A percentile compares a stretch with the other conserved stretches of the same genome.
These are phyloP conservation scores for Bellardia bayeri DNA, from an alignment of 2,888 invertebrate species.

Conservation along the genomic window DNA sequence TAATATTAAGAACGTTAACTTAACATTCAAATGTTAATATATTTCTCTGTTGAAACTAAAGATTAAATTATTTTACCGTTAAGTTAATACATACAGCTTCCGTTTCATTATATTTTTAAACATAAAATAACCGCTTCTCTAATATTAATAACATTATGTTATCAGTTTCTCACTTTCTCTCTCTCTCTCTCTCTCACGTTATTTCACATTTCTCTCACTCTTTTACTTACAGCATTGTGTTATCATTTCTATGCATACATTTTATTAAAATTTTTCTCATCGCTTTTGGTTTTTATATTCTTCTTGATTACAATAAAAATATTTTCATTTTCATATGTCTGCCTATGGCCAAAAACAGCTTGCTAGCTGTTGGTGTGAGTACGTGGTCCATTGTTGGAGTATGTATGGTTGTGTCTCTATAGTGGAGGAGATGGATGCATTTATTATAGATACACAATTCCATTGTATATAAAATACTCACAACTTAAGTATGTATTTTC, in stretches of 20 bases:
- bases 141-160: not conserved
- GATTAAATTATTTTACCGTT: conserved; percentile 27
- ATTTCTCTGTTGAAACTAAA: not conserved
- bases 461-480: conserved; percentile 11
- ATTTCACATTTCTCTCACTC: not conserved
- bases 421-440: conserved; percentile 13
- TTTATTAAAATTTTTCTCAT: conserved; percentile 2
- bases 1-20: not conserved
- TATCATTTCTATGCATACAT: conserved; percentile 1
- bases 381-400: not conserved
- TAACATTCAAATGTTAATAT: not conserved
- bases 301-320: conserved; percentile 3
- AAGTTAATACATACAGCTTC: conserved; percentile 29
- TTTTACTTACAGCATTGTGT: not conserved
- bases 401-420: not conserved
- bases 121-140: conserved; percentile 5
- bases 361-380: conserved; percentile 11
- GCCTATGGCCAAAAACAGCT: conserved; percentile 15
- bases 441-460: conserved; percentile 30
- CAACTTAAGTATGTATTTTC: conserved; percentile 7
- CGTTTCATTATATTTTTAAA: conserved; percentile 12
- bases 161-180: not conserved
- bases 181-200: not conserved
- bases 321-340: conserved; percentile 33
- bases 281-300: not conserved